A percentile compares a stretch with the other conserved stretches of the same genome.
phyloP scores from a whole-genome alignment of 2,797 vertebrate genomes.

The Myotis myotis region DNA sequence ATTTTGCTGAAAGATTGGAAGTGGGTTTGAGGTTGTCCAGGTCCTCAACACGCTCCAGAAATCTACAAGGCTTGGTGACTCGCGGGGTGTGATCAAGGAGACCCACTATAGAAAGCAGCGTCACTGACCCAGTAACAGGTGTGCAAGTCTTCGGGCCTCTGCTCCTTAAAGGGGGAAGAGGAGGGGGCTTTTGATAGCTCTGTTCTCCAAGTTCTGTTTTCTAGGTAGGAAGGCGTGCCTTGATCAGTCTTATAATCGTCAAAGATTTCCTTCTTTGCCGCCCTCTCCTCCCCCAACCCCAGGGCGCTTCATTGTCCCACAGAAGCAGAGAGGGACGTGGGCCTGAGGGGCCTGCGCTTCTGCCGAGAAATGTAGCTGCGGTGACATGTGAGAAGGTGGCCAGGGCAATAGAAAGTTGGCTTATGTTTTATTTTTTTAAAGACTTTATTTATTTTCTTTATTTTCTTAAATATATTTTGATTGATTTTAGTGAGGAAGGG shows the following conservation, averaged over 20 bases:
- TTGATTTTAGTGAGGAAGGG: no score
- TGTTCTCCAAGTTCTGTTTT: not conserved
- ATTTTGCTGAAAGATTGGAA: not conserved
- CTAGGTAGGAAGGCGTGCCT: not conserved
- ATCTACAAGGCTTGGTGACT: not conserved
- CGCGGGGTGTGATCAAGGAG: not conserved
- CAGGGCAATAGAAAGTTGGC: not conserved
- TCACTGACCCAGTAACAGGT: rapidly evolving
- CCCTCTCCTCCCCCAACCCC: no score
- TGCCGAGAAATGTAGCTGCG: not conserved
- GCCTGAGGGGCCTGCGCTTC: not conserved
- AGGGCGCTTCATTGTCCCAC: not conserved
- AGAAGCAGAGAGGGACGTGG: not conserved
- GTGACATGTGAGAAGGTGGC: not conserved
- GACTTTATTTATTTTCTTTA: no score
- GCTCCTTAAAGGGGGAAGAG: not conserved
- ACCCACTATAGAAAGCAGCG: not conserved
- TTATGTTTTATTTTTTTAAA: no score
- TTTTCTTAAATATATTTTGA: no score
- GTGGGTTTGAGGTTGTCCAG: not conserved
- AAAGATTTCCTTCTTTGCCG: not conserved
- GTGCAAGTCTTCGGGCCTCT: not conserved
- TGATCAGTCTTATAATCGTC: not conserved
- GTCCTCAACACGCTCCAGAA: no score
- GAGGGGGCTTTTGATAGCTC: no score